Evolutionary conservation across 2,888 invertebrate species (phyloP), one percentile per base, ranked within the genome.

Genomic region (Pecten maximus): DNA sequence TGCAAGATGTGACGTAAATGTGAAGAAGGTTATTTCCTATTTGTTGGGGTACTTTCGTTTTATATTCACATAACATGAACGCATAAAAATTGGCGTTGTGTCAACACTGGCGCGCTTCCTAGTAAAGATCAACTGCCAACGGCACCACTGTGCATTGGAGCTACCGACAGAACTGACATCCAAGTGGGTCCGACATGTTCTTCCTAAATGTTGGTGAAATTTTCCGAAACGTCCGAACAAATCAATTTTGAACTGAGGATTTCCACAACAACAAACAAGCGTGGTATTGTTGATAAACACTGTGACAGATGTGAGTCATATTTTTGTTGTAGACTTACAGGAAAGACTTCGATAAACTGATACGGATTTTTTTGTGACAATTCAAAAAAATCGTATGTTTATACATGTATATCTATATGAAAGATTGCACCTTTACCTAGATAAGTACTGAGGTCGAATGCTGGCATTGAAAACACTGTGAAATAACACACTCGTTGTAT

Each of bases 241-340:
- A 54, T 19, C 50, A 54, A 35, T 2, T 35, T 35, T 74, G 74
- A 28, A 74, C 60, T 74, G 60, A 35, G 74, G 74, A 74, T 74
- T 74, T 74, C 74, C 74, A 74, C 10, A 74, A 35, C 74, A 74
- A 74, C 74, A 74, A 74, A 74, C 74, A 74, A 74, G 74, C 74
- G 74, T 74, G 74, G 28, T 74, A 28, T 35, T 74, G 74, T 74
- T 74, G 19, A 19, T 54, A 54, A 54, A 54, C 23, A 54, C 2
- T 10, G 50, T 54, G 50, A 54, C 23, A 54, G 15, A 44, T 44
- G 12, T 44, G 44, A 44, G 44, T 12, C 44, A 44, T n/a, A n/a
- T n/a, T n/a, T n/a, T n/a, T n/a, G n/a, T n/a, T n/a, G n/a, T n/a
- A n/a, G n/a, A n/a, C n/a, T n/a, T n/a, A n/a, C n/a, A n/a, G n/a